Conservation (phyloP, 2,113 vertebrate species). For the Ceyx margarethae region DNA sequence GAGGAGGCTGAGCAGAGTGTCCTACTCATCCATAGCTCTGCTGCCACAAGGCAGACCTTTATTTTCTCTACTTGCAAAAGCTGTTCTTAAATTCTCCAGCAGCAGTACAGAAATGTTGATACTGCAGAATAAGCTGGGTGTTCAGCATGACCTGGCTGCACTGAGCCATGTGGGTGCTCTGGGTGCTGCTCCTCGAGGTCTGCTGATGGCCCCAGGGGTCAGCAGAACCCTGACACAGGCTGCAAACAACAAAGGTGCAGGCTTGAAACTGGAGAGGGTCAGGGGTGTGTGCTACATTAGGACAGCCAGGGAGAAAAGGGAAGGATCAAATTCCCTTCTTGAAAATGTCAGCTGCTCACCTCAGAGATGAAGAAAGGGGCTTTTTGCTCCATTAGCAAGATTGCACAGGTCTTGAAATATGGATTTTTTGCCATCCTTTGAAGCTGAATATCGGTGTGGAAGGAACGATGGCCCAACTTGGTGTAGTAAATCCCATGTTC, state of each 20-base stretch:
- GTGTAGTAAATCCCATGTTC: not conserved
- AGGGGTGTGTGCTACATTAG: not conserved
- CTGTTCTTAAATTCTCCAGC: not conserved
- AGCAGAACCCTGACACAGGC: not conserved
- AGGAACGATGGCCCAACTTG: not conserved
- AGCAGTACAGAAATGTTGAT: not conserved
- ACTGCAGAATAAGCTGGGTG: not conserved
- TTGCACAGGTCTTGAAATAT: not conserved
- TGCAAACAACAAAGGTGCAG: not conserved
- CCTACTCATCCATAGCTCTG: not conserved
- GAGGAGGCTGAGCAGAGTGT: not conserved
- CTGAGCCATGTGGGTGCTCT: not conserved
- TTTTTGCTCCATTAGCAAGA: not conserved
- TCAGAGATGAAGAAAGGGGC: not conserved
- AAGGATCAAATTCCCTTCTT: not conserved
- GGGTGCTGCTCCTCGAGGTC: not conserved
- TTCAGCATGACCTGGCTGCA: not conserved
- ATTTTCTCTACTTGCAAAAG: not conserved
- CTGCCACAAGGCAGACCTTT: rapidly evolving
- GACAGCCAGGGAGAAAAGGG: not conserved
- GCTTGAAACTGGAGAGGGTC: not conserved
- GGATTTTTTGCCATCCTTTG: not conserved
- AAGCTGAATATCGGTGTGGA: not conserved
- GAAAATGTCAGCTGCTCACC: not conserved
- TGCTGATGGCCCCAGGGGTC: not conserved